Base-by-base conservation (phyloP, 2,797 vertebrate species). In the Phoebastria nigripes region DNA sequence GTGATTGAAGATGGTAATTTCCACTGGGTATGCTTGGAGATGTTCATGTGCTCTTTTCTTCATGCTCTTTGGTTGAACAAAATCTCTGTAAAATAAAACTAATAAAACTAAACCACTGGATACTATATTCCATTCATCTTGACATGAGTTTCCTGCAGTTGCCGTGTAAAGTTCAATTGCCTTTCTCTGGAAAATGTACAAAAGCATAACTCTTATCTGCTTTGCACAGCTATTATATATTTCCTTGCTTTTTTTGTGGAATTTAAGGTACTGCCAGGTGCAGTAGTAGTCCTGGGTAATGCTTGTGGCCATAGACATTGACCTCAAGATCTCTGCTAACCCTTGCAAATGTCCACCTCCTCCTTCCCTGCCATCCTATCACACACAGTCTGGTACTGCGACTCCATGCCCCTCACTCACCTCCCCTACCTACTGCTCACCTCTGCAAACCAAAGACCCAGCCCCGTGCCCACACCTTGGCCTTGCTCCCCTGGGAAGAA, bases 1-100 rank as follows among this genome's bases (percentile, higher is more conserved):
- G 24, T 35, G n/a, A 89, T 65, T 89, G 61, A 94, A 93, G 95
- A 90, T 41, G 35, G 22, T 74, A 61, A 93, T 96, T 96, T 94
- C 74, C 59, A 61, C 24, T 24, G 31, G 19, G 31, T 82, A 84
- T 33, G n/a, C 44, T 59, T 72, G 49, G 56, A 90, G 88, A 82
- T 44, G 67, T 89, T 90, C 22, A 11, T 73, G 37, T 63, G 11
- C 11, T 52, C 59, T 87, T 82, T 66, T 59, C 25, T 77, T 77
- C 52, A 2, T 15, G 18, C 25, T 73, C 31, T 74, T 83, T 29
- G 13, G 24, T 49, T 59, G 69, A 84, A 90, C 26, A 92, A 71
- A 87, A 92, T 66, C 52, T 82, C 73, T 89, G 13, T 61, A 41
- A 95, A 95, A 90, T 73, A 73, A 87, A 89, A 37, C 33, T 46